Percentiles rank a stretch among this genome's conserved stretches.
Conservation (phyloP, 1,140 invertebrate species). For the Paracyclopina nana region DNA sequence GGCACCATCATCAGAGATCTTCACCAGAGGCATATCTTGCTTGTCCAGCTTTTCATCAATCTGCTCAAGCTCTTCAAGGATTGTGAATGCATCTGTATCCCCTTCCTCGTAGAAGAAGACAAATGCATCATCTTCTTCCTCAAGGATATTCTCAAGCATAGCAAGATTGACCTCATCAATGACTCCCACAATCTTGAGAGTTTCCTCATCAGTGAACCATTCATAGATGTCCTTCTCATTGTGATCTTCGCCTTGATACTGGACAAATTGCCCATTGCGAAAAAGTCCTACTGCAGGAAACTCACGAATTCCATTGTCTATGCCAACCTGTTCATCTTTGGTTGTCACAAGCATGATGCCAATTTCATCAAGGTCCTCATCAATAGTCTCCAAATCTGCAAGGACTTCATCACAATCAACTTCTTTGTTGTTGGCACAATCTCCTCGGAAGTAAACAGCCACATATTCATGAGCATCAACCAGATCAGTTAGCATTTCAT, state of each 20-base stretch:
- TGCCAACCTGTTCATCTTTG: slow-evolving; percentile 64
- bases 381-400: slow-evolving; percentile 75
- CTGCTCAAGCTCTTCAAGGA: slow-evolving; percentile 25
- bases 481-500: slow-evolving; percentile 61
- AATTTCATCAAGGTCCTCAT: slow-evolving; percentile 75
- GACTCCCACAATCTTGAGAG: slow-evolving; percentile 14
- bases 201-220: slow-evolving; percentile 14
- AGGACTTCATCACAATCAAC: slow-evolving; percentile 48
- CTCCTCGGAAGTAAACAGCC: slow-evolving; percentile 59
- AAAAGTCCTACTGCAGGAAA: slow-evolving; percentile 1
- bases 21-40: slow-evolving; percentile 68
- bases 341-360: slow-evolving; percentile 86
- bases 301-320: slow-evolving; percentile 37
- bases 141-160: slow-evolving; percentile 15
- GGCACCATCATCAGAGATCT: slow-evolving; percentile 42
- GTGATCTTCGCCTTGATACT: slow-evolving; percentile 6
- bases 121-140: slow-evolving; percentile 12
- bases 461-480: slow-evolving; percentile 79
- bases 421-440: slow-evolving; percentile 1
- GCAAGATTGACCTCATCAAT: slow-evolving; percentile 15
- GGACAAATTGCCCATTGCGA: slow-evolving; percentile 9
- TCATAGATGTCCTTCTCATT: slow-evolving; percentile 12
- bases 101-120: slow-evolving; percentile 15
- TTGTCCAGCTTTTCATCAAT: slow-evolving; percentile 79
- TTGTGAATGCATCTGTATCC: slow-evolving; percentile 9